phyloP scores from a whole-genome alignment of 2,888 invertebrate species.

The Aromia moschata region DNA sequence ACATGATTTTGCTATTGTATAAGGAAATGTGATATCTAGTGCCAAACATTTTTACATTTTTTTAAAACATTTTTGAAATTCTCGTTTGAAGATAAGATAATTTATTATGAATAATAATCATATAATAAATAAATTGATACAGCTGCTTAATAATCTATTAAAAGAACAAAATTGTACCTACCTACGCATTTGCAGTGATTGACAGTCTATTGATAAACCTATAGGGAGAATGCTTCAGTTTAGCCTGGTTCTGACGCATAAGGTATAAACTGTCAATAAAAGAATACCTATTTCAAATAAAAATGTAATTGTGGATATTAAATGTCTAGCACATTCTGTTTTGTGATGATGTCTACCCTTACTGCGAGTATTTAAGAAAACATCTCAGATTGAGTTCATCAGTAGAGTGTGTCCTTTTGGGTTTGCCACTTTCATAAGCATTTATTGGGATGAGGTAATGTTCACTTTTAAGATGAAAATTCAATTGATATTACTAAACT shows the following conservation, averaged over 20 bases:
- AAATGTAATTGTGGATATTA: conserved; percentile 27
- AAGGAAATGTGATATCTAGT: too few relatives aligned
- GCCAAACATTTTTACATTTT: too few relatives aligned
- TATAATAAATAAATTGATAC: neutral
- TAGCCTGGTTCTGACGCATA: conserved; percentile 19
- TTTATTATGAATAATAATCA: neutral
- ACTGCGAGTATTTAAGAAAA: conserved; percentile 29
- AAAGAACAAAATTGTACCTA: neutral
- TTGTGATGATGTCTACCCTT: conserved; percentile 22
- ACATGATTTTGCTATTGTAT: too few relatives aligned
- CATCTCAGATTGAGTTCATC: neutral
- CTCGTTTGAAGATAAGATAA: too few relatives aligned
- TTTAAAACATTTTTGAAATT: too few relatives aligned
- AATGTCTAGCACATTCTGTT: conserved; percentile 31
- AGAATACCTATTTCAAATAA: conserved; percentile 25
- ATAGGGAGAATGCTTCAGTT: neutral
- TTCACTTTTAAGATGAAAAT: too few relatives aligned
- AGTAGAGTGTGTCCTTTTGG: conserved; percentile 14
- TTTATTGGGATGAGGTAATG: conserved; percentile 3
- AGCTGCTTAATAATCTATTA: neutral
- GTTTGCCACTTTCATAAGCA: neutral
- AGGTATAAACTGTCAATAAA: conserved; percentile 30
- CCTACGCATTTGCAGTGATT: neutral
- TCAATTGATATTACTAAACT: too few relatives aligned
- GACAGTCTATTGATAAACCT: neutral